Evolutionary conservation across 2,113 vertebrate genomes (phyloP), one percentile per base, ranked within the genome.

Genomic region (Thunnus thynnus): DNA sequence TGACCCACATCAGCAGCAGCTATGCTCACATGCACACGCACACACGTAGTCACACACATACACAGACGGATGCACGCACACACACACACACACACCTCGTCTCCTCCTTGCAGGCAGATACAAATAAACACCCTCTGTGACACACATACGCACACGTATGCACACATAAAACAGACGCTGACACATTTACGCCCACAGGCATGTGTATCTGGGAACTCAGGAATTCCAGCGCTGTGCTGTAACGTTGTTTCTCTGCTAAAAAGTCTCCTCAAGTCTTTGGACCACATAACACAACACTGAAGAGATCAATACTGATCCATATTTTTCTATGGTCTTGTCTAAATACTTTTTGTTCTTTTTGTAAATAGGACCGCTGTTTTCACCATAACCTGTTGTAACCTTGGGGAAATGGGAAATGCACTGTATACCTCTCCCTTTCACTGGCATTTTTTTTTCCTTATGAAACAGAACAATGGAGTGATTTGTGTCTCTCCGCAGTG

Each of bases 1-100:
- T 95, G 94, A 95, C 94, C 93, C 94, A 93, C 94, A 95, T 95
- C 94, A 95, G 92, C 90, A 92, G 92, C 89, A 91, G 88, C 90
- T 60, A 80, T 51, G 76, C 89, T 76, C 90, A 88, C 86, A 82
- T 61, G 75, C 44, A 48, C 81, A 71, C 64, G n/a, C 74, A 63
- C 73, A 62, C 61, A 58, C n/a, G 32, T n/a, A 68, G 64, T 71
- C 18, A 52, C 63, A 65, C 70, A 74, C 74, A 66, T 41, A 25
- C 58, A 56, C 72, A 64, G 46, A 71, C 71, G 32, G 27, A 73
- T 30, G 56, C 69, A 65, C 50, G 50, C 60, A 65, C 14, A 48
- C 63, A 50, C 58, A 48, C 63, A 50, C 58, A 70, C 72, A 72
- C 83, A 56, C 62, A 48, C 64, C 46, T 46, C 10, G 47, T 68